These are phyloP conservation scores for Nesogale talazaci DNA, from an alignment of 2,113 vertebrate genomes.

Conservation along the genomic window DNA sequence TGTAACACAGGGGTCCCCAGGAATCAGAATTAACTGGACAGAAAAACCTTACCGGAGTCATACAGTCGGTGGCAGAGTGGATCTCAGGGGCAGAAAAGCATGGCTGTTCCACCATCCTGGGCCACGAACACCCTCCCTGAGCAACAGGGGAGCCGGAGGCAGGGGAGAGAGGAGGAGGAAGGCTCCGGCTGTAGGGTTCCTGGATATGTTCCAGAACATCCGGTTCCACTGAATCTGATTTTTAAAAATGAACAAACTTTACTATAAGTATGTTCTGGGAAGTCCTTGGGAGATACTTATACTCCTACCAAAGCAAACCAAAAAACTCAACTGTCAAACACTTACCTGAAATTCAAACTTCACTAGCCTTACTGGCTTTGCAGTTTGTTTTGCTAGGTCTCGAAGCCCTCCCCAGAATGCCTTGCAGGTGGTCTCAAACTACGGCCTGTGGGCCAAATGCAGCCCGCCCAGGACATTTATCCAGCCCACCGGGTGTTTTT, in stretches of 20 bases:
- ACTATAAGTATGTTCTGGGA: no score
- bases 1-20: neutral
- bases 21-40: neutral
- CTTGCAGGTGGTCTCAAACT: no score
- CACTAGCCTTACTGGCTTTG: neutral
- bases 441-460: no score
- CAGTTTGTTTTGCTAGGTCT: slow-evolving; percentile 40
- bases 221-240: slow-evolving; percentile 2
- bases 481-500: no score
- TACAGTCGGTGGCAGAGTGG: neutral
- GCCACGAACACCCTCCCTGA: neutral
- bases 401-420: neutral
- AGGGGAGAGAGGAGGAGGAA: neutral
- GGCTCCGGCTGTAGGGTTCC: neutral
- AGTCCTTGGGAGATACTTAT: slow-evolving; percentile 5
- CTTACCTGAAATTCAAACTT: slow-evolving; percentile 49
- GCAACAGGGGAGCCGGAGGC: neutral
- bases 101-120: neutral
- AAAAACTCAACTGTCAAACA: neutral
- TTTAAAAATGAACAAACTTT: neutral
- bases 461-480: no score
- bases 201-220: neutral
- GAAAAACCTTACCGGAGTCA: neutral
- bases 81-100: neutral
- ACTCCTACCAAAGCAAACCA: neutral